Conservation (phyloP, 2,888 invertebrate species). For the Gymnoscelis rufifasciata region DNA sequence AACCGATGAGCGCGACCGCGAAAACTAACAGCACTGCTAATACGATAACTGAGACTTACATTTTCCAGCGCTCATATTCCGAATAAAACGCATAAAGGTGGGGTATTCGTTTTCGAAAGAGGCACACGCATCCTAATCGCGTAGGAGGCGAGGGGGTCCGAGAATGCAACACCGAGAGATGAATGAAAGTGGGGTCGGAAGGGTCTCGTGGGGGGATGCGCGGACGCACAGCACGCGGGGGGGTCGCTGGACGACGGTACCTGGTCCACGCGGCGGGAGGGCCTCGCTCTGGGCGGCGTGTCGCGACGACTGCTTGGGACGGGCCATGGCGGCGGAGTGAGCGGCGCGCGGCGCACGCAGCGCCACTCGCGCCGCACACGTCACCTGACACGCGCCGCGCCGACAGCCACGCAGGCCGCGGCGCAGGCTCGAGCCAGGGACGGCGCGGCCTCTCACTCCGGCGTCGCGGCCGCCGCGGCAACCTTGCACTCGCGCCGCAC, state of each 20-base stretch:
- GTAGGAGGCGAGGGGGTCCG: not conserved
- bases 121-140: no score
- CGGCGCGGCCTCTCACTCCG: not conserved
- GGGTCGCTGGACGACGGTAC: constrained; percentile 39
- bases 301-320: constrained; percentile 73
- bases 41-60: constrained; percentile 19
- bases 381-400: constrained; percentile 37
- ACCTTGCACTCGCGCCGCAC: not conserved
- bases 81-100: no score
- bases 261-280: constrained; percentile 75
- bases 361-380: constrained; percentile 38
- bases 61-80: constrained; percentile 16
- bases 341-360: constrained; percentile 47
- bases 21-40: constrained; percentile 10
- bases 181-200: not conserved
- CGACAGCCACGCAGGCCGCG: constrained; percentile 20
- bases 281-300: constrained; percentile 64
- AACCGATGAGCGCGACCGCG: not conserved
- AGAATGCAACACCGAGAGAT: not conserved
- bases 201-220: not conserved
- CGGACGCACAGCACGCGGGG: not conserved
- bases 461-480: not conserved
- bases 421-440: not conserved
- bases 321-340: constrained; percentile 74
- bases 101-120: no score